phyloP scores from a whole-genome alignment of 2,113 vertebrate genomes.

The Grammomys dolichurus region DNA sequence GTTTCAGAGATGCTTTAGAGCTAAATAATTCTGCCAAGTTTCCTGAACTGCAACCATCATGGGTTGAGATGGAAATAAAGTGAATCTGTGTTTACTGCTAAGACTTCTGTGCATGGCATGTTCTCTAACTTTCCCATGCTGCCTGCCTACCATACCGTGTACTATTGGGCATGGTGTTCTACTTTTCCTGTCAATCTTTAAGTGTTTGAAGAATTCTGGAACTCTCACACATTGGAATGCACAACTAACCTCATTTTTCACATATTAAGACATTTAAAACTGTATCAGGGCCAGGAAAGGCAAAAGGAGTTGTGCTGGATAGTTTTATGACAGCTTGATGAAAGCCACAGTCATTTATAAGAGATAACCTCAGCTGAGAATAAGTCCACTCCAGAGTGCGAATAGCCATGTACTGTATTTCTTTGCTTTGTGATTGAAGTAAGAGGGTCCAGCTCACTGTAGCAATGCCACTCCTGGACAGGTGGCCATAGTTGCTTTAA shows the following conservation, averaged over 20 bases:
- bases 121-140: not conserved
- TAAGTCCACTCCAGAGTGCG: not conserved
- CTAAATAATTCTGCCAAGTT: not conserved
- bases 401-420: not conserved
- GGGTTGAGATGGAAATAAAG: not conserved
- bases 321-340: not conserved
- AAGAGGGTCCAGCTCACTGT: not conserved
- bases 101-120: not conserved
- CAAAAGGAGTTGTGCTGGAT: not conserved
- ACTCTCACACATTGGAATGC: not conserved
- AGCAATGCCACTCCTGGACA: fast-evolving
- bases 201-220: not conserved
- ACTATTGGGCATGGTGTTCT: not conserved
- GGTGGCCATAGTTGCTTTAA: not conserved
- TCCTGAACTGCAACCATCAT: not conserved
- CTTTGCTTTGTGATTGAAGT: not conserved
- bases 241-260: not conserved
- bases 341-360: not conserved
- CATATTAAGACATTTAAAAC: not conserved
- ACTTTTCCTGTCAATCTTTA: not conserved
- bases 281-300: not conserved
- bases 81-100: not conserved
- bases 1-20: not conserved
- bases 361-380: not conserved
- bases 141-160: not conserved